Base-by-base conservation (phyloP, 2,797 vertebrate species). In the Acrocephalus scirpaceus region DNA sequence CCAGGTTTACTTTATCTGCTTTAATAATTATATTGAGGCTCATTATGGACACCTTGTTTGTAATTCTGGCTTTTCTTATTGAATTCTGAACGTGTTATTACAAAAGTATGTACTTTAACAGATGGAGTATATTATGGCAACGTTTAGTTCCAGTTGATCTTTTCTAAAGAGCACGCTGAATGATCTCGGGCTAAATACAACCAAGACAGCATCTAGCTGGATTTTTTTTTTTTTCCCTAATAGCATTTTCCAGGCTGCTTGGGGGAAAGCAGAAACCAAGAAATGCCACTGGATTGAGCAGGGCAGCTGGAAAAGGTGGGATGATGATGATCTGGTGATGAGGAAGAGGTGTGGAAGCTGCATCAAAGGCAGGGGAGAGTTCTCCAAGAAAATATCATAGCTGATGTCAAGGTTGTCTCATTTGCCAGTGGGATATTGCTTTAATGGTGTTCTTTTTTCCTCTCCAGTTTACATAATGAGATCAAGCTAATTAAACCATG, bases 401-500 rank as follows among this genome's bases (percentile, higher is more conserved):
- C 42, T 89, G 73, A 30, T 96, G 89, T 94, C 91, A 97, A 95
- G 93, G 92, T 96, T 92, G 88, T 96, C 86, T 90, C 95, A 47
- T 86, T 97, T 95, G 81, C 90, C 91, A 85, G 94, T 92, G 94
- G 74, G 80, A 75, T 96, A 95, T 94, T 94, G 90, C 84, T 94
- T 93, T 97, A 96, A 96, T 95, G 92, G 91, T 76, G 88, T 94
- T 95, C 93, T 94, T 95, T 96, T 85, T 87, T 89, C 92, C 84
- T 83, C 83, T 90, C 94, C 93, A 93, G 95, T 93, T 88, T 96
- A 94, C 97, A 90, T 95, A 96, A 95, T 92, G 84, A 97, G 78
- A 94, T 95, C 84, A 91, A 94, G 82, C 93, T 98, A 97, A 98
- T 98, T 97, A 97, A 97, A 92, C 92, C 95, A 65, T 92, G 85